Conservation (phyloP, 2,113 vertebrate genomes). For the Gobiocypris rarus region DNA sequence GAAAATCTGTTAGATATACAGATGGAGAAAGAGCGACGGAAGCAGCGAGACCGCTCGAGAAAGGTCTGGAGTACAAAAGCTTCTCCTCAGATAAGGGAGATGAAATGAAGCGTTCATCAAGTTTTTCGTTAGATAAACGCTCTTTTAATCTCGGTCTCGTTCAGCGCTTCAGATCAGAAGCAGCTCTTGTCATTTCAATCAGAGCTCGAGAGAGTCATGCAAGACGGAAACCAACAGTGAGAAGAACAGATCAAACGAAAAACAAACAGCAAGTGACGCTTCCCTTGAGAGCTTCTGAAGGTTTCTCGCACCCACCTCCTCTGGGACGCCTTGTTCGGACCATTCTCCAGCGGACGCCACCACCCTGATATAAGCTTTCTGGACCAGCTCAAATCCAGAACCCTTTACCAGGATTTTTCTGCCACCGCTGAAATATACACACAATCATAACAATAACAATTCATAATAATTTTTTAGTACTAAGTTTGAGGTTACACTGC, state of each 20-base stretch:
- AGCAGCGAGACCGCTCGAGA: neutral
- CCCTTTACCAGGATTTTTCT: slow-evolving; percentile 87
- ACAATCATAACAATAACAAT: slow-evolving; percentile 10
- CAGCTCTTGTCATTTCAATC: neutral
- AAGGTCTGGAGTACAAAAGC: slow-evolving; percentile 6
- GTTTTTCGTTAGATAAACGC: slow-evolving; percentile 24
- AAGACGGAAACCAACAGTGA: neutral
- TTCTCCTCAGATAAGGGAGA: slow-evolving; percentile 41
- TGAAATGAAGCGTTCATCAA: slow-evolving; percentile 11
- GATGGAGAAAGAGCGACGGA: slow-evolving; percentile 15
- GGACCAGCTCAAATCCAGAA: slow-evolving; percentile 86
- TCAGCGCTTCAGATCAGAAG: neutral
- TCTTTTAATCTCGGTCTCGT: slow-evolving; percentile 26
- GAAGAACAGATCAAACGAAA: slow-evolving; percentile 12
- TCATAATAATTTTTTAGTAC: too few species aligned
- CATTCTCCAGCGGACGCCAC: slow-evolving; percentile 53
- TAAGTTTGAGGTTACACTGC: neutral
- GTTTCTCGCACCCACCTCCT: slow-evolving; percentile 60
- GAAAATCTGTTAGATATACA: slow-evolving; percentile 58
- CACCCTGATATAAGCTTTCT: slow-evolving; percentile 84
- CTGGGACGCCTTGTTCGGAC: neutral
- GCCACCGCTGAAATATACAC: slow-evolving; percentile 81
- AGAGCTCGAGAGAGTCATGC: neutral
- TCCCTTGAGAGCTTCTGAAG: neutral
- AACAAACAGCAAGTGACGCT: neutral